phyloP scores from a whole-genome alignment of 1,140 invertebrate species.

The Hylyphantes graminicola region DNA sequence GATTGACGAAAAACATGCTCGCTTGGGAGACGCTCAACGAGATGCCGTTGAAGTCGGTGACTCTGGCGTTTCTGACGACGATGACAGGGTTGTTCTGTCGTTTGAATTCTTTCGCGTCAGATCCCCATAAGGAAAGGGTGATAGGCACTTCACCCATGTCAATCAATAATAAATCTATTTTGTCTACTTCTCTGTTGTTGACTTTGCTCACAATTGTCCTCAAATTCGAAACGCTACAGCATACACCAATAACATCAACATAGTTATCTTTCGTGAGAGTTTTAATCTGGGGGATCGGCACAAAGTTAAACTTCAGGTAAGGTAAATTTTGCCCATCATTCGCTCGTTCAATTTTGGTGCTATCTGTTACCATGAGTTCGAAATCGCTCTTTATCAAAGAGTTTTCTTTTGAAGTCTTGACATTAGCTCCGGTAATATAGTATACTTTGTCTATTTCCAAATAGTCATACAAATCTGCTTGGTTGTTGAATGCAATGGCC shows the following conservation, averaged over 20 bases:
- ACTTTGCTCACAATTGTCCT: slow-evolving; percentile 77
- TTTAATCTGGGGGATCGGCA: background rate
- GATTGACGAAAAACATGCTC: slow-evolving; percentile 44
- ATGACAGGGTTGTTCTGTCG: slow-evolving; percentile 79
- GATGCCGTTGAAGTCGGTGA: slow-evolving; percentile 81
- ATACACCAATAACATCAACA: slow-evolving; percentile 91
- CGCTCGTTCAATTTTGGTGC: slow-evolving; percentile 14
- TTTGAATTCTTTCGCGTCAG: slow-evolving; percentile 62
- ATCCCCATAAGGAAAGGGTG: slow-evolving; percentile 72
- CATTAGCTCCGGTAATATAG: slow-evolving; percentile 20
- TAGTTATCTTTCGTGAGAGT: background rate
- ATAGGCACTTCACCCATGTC: slow-evolving; percentile 86
- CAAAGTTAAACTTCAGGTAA: slow-evolving; percentile 26
- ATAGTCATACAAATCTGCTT: slow-evolving; percentile 89
- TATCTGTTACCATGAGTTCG: background rate
- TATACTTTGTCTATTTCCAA: slow-evolving; percentile 79
- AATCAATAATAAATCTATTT: slow-evolving; percentile 87
- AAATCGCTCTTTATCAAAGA: slow-evolving; percentile 13
- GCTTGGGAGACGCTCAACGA: background rate
- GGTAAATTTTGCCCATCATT: slow-evolving; percentile 9
- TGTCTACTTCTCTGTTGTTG: slow-evolving; percentile 85
- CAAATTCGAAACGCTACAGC: slow-evolving; percentile 80
- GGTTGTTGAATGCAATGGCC: slow-evolving; percentile 90
- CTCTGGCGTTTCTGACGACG: slow-evolving; percentile 80
- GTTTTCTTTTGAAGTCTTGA: background rate